These are phyloP conservation scores for Onychomys torridus DNA, from an alignment of 2,797 vertebrate species.

Conservation along the genomic window DNA sequence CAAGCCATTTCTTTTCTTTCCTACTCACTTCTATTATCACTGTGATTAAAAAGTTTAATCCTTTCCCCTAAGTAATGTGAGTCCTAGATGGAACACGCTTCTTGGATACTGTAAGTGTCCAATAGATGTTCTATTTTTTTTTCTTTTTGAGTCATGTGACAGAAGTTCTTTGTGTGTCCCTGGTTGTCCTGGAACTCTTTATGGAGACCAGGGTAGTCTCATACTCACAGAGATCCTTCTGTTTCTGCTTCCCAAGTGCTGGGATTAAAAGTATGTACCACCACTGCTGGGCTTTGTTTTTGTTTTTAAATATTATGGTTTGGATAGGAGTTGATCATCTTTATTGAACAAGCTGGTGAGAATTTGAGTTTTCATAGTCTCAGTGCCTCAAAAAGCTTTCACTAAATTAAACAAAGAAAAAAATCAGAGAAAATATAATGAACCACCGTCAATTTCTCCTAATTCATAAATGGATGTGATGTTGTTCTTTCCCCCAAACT, in stretches of 20 bases:
- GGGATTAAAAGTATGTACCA: not conserved
- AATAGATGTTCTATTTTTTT: not conserved
- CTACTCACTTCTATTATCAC: not conserved
- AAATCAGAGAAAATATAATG: not conserved
- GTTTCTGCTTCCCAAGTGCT: not conserved
- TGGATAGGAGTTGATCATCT: not conserved
- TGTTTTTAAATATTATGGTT: not conserved
- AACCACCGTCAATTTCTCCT: not conserved
- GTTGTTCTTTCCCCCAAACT: not conserved
- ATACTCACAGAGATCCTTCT: not conserved
- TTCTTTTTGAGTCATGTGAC: not conserved
- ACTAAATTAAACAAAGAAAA: constrained; percentile 4
- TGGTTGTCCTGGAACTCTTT: not conserved
- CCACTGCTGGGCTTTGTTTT: not conserved
- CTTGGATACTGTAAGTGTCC: not conserved
- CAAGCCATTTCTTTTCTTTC: not conserved
- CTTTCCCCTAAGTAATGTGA: not conserved
- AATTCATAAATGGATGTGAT: not conserved
- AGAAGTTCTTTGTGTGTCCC: not conserved
- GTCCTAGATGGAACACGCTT: not conserved
- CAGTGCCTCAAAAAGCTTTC: not conserved
- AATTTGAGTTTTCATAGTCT: not conserved
- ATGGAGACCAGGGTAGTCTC: not conserved
- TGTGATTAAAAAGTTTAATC: not conserved
- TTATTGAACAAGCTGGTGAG: not conserved